A percentile compares a stretch with the other conserved stretches of the same genome.
Conservation (phyloP, 2,797 vertebrate genomes). For the Aythya fuligula region DNA sequence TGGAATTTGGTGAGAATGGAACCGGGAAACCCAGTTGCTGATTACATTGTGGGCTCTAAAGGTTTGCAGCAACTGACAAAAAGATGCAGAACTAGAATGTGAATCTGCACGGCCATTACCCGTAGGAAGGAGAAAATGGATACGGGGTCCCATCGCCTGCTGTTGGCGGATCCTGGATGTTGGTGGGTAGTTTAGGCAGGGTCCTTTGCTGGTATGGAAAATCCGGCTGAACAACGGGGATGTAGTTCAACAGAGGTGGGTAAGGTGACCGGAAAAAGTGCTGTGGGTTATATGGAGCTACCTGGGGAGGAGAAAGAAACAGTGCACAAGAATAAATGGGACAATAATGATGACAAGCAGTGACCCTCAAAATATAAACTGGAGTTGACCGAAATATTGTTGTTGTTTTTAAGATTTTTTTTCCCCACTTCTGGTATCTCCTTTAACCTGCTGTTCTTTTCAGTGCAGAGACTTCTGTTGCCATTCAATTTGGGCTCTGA, state of each 20-base stretch:
- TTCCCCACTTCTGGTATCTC: not conserved
- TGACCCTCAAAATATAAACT: not conserved
- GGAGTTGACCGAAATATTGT: not conserved
- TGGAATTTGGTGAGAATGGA: not conserved
- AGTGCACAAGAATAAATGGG: too few relatives aligned
- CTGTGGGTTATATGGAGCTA: slow-evolving; percentile 58
- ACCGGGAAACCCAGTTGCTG: fast-evolving
- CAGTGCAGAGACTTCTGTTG: not conserved
- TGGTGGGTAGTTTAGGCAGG: not conserved
- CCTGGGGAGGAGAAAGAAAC: slow-evolving; percentile 29
- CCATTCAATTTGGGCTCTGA: not conserved
- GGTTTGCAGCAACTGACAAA: not conserved
- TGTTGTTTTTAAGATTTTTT: not conserved
- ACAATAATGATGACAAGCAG: not conserved
- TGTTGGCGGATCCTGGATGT: slow-evolving; percentile 29
- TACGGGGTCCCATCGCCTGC: slow-evolving; percentile 51
- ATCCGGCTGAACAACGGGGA: slow-evolving; percentile 56
- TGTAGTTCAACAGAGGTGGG: slow-evolving; percentile 41
- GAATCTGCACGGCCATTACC: slow-evolving; percentile 37
- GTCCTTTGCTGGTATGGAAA: slow-evolving; percentile 54
- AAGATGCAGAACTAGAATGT: not conserved
- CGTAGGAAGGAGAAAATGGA: slow-evolving; percentile 18
- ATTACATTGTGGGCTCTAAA: not conserved
- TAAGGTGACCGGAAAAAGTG: slow-evolving; percentile 66
- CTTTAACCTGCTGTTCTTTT: not conserved